Base-by-base conservation (phyloP, 2,113 vertebrate genomes). In the Galeopterus variegatus region DNA sequence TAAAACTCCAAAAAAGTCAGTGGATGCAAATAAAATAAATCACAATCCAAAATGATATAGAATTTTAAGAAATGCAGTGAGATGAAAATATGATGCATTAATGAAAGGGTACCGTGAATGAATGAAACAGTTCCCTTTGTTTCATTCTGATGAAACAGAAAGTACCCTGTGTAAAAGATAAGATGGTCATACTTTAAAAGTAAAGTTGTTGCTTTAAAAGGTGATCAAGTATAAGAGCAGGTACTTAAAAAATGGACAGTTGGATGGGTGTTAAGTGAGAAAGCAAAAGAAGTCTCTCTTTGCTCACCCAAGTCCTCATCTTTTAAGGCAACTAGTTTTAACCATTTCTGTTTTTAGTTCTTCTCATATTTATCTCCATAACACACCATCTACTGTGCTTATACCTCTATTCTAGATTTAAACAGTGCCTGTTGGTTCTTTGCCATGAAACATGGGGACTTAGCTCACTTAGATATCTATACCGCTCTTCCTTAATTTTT, bases 171-270 rank as follows among this genome's bases (percentile, higher is more conserved):
- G 50, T n/a, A 56, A 45, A 75, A 62, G 85, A 73, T 21, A 76
- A 77, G 82, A 24, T 45, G 17, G n/a, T 89, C 31, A 60, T 56
- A 58, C 7, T 90, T 96, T 65, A 73, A 93, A 83, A 64, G 45
- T 36, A 83, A 19, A 91, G 13, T 67, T n/a, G 41, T 56, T 80
- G 28, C 13, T 89, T 76, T 72, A 28, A 93, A 81, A 94, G 41
- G 56, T 11, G 24, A 28, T 69, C 33, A 89, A 85, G 24, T 72
- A 54, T 41, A 58, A 90, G 17, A 52, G 14, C 56, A 41, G 17
- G 45, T 50, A 17, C 19, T 82, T 80, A 13, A 33, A 82, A 79
- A 65, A 56, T 23, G 36, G 84, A 28, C 8, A 33, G 6, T 36
- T 86, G 26, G 7, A 48, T 93, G 21, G 52, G 15, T 28, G 56